phyloP scores from a whole-genome alignment of 92 coral and sea anemone genomes.

The Ricordea florida region DNA sequence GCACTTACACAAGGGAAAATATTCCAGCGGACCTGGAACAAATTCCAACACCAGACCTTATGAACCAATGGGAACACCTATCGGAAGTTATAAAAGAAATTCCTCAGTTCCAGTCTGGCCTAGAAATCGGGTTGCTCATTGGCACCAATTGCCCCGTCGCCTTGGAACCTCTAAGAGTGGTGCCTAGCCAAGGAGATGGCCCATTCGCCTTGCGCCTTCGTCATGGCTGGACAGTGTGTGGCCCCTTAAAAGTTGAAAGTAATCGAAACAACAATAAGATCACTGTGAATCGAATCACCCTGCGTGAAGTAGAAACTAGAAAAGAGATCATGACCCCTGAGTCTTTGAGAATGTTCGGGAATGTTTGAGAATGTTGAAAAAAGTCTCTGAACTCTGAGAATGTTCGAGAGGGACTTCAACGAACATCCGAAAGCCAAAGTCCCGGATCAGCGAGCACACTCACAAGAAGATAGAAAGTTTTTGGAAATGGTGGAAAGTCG shows the following conservation, averaged over 20 bases:
- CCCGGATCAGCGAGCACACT: conserved; percentile 43
- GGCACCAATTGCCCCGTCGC: conserved; percentile 70
- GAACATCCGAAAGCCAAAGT: conserved; percentile 18
- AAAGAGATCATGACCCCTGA: conserved; percentile 47
- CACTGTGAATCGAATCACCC: conserved; percentile 34
- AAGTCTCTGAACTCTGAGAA: no score
- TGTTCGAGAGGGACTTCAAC: conserved; percentile 68
- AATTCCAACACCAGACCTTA: conserved; percentile 35
- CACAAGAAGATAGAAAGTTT: conserved; percentile 65
- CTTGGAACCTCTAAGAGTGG: conserved; percentile 62
- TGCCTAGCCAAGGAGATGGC: conserved; percentile 64
- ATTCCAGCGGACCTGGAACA: conserved; percentile 24
- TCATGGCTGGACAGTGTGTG: conserved; percentile 71
- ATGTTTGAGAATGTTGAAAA: no score
- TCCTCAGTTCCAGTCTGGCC: conserved; percentile 46
- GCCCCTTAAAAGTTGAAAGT: conserved; percentile 26
- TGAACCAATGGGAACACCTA: conserved; percentile 57
- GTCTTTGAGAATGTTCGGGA: no score
- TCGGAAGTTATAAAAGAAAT: conserved; percentile 41
- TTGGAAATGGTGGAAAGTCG: conserved; percentile 33
- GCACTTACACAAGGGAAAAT: conserved; percentile 32
- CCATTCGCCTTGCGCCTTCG: conserved; percentile 67
- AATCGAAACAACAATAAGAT: neutral
- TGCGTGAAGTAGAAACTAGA: conserved; percentile 38
- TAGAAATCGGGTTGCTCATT: conserved; percentile 63